Conservation (phyloP, 2,888 invertebrate genomes). For the Microdon myrmicae region DNA sequence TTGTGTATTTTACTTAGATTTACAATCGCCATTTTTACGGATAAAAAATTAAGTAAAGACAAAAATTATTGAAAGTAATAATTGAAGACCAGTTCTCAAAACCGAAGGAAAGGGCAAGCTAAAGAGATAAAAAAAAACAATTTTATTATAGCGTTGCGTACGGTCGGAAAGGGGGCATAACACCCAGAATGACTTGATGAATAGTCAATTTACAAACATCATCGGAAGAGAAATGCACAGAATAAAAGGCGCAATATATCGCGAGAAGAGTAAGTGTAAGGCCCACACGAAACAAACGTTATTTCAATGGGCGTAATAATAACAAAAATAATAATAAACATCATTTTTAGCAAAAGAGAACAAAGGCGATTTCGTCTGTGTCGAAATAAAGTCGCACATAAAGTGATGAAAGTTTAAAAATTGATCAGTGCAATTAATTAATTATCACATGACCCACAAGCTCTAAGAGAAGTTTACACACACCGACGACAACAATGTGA, state of each 20-base stretch:
- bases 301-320: constrained; percentile 1
- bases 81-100: no score
- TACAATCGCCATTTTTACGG: no score
- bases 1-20: no score
- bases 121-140: no score
- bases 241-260: constrained; percentile 1
- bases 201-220: constrained; percentile 25
- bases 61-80: no score
- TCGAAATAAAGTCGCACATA: neutral
- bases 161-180: no score
- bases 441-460: constrained; percentile 37
- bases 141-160: no score
- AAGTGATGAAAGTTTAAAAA: constrained; percentile 24
- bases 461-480: neutral
- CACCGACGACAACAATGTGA: neutral
- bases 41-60: no score
- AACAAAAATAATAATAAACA: neutral
- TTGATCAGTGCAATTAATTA: constrained; percentile 24
- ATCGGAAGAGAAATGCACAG: constrained; percentile 10
- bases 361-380: neutral
- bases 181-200: constrained; percentile 37
- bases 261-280: neutral
- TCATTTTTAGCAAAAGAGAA: neutral
- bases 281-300: neutral
- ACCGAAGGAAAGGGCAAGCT: no score